Base-by-base conservation (phyloP, 1,140 invertebrate genomes). In the Diploscapter pachys region DNA sequence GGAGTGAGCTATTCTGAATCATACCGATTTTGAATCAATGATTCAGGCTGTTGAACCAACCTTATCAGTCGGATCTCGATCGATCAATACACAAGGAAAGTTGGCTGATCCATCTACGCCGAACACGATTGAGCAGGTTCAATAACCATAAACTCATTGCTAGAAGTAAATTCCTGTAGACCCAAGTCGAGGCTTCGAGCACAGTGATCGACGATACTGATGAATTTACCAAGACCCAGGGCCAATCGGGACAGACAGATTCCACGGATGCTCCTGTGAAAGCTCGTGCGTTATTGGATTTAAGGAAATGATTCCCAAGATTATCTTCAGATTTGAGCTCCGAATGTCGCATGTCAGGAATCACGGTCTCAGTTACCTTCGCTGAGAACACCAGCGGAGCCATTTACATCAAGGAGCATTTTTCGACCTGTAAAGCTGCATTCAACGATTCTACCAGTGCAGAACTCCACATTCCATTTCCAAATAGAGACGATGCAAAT, bases 321-420 rank as follows among this genome's bases (percentile, higher is more conserved):
- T 61, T 71, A 4, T 31, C 31, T 80, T 69, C 62, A 81, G 82
- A 70, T 5, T 50, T 83, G 49, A 80, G 79, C 31, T 83, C 81
- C 2, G 81, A 83, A 65, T 83, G 81, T 62, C 70, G 80, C 62
- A 66, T 83, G 67, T 79, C 80, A 57, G 81, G 81, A n/a, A 82
- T 83, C 68, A 57, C 75, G 9, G 73, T 83, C 6, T 51, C 51
- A 4, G 79, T 79, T 4, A 63, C 71, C 11, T 83, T 83, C 56
- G 70, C 71, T 48, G 62, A 74, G 13, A 9, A 61, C 5, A 76
- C 69, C 3, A 54, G 50, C 31, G 74, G 74, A 48, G 56, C 74
- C 3, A 76, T 76, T 54, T 76, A 76, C 62, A 63, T 71, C n/a
- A 74, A 74, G 64, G 82, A 83, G 55, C 80, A 83, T 57, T 83